Conservation (phyloP, 2,888 invertebrate genomes). For the Chrysolina americana region DNA sequence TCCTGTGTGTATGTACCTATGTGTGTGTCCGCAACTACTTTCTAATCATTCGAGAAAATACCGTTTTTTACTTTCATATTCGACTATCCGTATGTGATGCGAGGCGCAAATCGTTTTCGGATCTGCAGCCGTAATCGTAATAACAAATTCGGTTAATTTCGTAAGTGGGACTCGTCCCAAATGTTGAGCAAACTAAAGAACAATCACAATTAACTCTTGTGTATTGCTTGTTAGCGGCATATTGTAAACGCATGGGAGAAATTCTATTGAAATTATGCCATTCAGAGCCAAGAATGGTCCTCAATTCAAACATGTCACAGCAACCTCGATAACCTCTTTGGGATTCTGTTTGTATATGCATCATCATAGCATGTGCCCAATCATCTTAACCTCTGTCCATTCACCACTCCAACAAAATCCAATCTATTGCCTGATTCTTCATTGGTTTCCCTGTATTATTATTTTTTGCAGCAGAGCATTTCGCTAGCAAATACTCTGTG, state of each 20-base stretch:
- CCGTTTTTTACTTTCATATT: conserved; percentile 15
- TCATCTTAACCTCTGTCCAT: too few relatives aligned
- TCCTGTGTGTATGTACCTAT: neutral
- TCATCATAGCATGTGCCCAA: too few relatives aligned
- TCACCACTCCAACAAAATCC: too few relatives aligned
- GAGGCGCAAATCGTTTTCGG: neutral
- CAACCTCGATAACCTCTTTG: too few relatives aligned
- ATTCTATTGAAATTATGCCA: neutral
- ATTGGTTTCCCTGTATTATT: too few relatives aligned
- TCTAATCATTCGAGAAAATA: conserved; percentile 18
- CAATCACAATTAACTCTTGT: conserved; percentile 10
- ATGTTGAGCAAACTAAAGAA: conserved; percentile 17
- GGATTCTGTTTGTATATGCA: too few relatives aligned
- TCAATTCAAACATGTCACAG: too few relatives aligned
- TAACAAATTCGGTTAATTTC: conserved; percentile 17
- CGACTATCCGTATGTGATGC: neutral
- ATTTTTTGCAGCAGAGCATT: too few relatives aligned
- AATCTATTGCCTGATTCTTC: too few relatives aligned
- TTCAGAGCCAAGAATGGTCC: neutral
- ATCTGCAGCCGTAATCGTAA: conserved; percentile 5
- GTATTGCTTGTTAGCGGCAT: neutral
- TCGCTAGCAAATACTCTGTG: too few relatives aligned
- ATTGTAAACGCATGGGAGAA: neutral
- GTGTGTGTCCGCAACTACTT: neutral
- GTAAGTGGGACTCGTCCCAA: conserved; percentile 18